Conservation (phyloP, 2,113 vertebrate genomes). For the Halcyon malimbica region DNA sequence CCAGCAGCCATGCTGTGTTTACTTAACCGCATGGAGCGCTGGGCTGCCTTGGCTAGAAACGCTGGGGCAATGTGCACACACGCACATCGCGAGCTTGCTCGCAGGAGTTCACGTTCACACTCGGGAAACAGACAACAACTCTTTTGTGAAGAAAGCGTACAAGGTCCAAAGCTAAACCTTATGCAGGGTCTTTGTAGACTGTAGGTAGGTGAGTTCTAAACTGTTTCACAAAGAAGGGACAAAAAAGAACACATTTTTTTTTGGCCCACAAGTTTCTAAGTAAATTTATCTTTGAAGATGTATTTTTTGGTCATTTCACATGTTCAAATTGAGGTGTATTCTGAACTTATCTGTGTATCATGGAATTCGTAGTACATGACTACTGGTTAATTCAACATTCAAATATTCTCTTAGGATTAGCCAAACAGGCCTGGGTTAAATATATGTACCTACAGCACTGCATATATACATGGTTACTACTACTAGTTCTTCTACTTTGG, state of each 20-base stretch:
- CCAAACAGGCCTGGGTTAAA: background rate
- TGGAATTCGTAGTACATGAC: background rate
- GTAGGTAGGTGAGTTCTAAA: background rate
- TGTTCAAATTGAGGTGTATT: background rate
- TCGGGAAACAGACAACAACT: background rate
- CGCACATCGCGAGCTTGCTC: background rate
- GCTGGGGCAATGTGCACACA: background rate
- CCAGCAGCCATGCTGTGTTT: conserved; percentile 70
- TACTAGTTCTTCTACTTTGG: background rate
- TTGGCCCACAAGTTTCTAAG: background rate
- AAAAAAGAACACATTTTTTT: background rate
- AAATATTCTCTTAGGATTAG: background rate
- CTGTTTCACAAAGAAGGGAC: background rate
- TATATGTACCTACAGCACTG: background rate
- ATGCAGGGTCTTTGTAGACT: background rate
- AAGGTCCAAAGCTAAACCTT: background rate
- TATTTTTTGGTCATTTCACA: background rate
- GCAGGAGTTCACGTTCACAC: background rate
- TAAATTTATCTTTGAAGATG: background rate
- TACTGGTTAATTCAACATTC: background rate
- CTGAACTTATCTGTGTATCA: background rate
- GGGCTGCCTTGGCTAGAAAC: background rate
- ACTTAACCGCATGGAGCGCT: conserved; percentile 76
- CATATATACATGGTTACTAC: background rate
- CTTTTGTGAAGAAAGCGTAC: background rate